Conservation (phyloP, 2,888 invertebrate species). For the Pinctada fucata region DNA sequence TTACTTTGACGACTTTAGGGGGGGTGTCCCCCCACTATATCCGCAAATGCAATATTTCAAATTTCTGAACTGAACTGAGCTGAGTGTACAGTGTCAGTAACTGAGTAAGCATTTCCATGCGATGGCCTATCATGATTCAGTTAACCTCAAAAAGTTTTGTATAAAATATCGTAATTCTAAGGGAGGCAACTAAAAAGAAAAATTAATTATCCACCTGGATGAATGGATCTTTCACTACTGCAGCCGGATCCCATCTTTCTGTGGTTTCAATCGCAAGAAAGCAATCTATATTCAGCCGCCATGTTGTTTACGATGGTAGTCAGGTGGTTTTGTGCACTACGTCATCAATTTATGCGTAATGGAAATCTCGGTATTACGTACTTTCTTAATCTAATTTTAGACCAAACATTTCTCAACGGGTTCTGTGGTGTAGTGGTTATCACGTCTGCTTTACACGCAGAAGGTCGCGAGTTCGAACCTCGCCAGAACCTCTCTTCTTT, state of each 20-base stretch:
- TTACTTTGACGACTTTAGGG: too few relatives aligned
- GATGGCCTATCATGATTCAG: too few relatives aligned
- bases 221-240: slow-evolving; percentile 29
- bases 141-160: too few relatives aligned
- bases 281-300: slow-evolving; percentile 16
- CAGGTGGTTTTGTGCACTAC: slow-evolving; percentile 18
- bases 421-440: slow-evolving; percentile 35
- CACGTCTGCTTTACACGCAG: slow-evolving; percentile 36
- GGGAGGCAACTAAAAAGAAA: too few relatives aligned
- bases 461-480: slow-evolving; percentile 36
- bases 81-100: too few relatives aligned
- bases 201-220: slow-evolving; percentile 2
- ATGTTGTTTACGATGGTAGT: slow-evolving; percentile 40
- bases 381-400: background rate
- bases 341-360: slow-evolving; percentile 15
- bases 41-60: too few relatives aligned
- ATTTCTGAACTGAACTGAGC: too few relatives aligned
- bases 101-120: too few relatives aligned
- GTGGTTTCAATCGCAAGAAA: background rate
- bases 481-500: slow-evolving; percentile 29
- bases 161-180: too few relatives aligned
- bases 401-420: background rate
- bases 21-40: too few relatives aligned
- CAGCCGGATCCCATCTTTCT: slow-evolving; percentile 40
- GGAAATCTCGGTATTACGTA: background rate